Conservation (phyloP, 2,888 invertebrate genomes). For the Platycheirus albimanus region DNA sequence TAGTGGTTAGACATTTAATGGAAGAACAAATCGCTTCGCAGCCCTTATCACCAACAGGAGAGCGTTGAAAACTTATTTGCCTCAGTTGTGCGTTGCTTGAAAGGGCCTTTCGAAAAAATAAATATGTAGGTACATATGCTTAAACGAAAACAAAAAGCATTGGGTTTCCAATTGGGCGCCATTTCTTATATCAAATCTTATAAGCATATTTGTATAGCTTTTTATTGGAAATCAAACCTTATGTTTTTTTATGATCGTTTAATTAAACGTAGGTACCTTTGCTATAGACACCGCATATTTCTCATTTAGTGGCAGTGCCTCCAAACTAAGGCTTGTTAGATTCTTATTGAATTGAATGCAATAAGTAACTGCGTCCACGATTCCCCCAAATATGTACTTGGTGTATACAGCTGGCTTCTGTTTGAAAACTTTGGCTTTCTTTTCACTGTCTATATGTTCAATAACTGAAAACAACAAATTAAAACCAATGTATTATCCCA, state of each 20-base stretch:
- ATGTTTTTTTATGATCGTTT: no score
- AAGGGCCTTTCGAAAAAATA: slow-evolving; percentile 83
- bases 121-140: no score
- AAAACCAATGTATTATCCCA: neutral
- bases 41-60: slow-evolving; percentile 88
- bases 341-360: slow-evolving; percentile 86
- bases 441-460: slow-evolving; percentile 84
- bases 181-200: no score
- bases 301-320: slow-evolving; percentile 88
- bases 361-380: slow-evolving; percentile 86
- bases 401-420: slow-evolving; percentile 87
- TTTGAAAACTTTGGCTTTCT: slow-evolving; percentile 86
- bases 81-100: slow-evolving; percentile 85
- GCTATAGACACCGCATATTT: slow-evolving; percentile 86
- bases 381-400: slow-evolving; percentile 87
- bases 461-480: slow-evolving; percentile 75
- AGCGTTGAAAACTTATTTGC: slow-evolving; percentile 87
- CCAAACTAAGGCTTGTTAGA: slow-evolving; percentile 86
- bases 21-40: slow-evolving; percentile 88
- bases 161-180: neutral
- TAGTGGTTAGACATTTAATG: slow-evolving; percentile 86
- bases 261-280: no score
- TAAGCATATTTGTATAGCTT: no score
- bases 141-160: neutral
- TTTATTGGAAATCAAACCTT: no score